phyloP scores from a whole-genome alignment of 2,888 invertebrate genomes.

The Trachelus tabidus region DNA sequence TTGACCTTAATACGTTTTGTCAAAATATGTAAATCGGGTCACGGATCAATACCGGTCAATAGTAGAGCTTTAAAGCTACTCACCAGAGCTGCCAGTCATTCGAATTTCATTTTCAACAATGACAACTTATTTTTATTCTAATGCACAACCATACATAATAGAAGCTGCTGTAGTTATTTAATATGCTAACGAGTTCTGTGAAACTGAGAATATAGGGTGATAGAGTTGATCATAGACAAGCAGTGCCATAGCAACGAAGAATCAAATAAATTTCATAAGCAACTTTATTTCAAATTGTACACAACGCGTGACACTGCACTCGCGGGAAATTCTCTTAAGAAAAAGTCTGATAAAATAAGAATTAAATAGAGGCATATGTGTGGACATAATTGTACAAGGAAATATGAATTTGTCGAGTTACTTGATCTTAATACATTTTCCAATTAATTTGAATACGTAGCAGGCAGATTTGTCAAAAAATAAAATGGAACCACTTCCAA shows the following conservation, averaged over 20 bases:
- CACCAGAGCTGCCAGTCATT: conserved; percentile 13
- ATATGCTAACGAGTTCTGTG: conserved; percentile 9
- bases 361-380: not conserved
- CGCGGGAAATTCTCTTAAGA: not conserved
- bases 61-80: conserved; percentile 11
- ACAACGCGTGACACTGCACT: conserved; percentile 25
- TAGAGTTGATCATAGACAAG: conserved; percentile 25
- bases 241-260: conserved; percentile 54
- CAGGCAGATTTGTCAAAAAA: not conserved
- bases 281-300: conserved; percentile 38
- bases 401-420: not conserved
- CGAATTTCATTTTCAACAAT: conserved; percentile 13
- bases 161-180: conserved; percentile 35
- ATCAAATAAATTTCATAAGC: conserved; percentile 34
- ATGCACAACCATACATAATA: conserved; percentile 5
- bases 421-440: not conserved
- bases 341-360: not conserved
- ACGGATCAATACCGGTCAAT: not conserved
- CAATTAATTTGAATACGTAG: not conserved
- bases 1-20: not conserved
- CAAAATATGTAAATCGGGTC: not conserved
- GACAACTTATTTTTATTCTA: conserved; percentile 9
- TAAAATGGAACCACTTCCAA: conserved; percentile 8
- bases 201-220: conserved; percentile 3
- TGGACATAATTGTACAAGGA: not conserved